These are phyloP conservation scores for Mechanitis messenoides DNA, from an alignment of 2,888 invertebrate genomes.

Conservation along the genomic window DNA sequence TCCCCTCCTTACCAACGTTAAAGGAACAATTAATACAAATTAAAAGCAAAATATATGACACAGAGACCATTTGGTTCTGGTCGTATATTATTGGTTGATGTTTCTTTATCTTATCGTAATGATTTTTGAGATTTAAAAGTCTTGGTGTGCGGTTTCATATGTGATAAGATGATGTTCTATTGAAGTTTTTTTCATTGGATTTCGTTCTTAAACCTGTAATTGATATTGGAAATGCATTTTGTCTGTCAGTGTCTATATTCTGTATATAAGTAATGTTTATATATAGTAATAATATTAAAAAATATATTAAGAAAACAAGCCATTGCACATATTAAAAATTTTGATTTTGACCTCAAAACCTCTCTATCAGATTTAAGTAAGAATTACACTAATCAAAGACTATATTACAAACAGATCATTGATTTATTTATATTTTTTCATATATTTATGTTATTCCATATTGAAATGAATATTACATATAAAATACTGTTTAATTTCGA, in stretches of 20 bases:
- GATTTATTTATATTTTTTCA: no score
- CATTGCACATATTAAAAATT: not conserved
- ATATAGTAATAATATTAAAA: not conserved
- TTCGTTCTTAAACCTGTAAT: slow-evolving; percentile 28
- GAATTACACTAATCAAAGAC: no score
- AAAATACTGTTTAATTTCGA: no score
- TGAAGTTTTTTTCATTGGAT: slow-evolving; percentile 22
- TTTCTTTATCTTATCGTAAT: slow-evolving; percentile 68
- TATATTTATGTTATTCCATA: no score
- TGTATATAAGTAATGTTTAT: not conserved
- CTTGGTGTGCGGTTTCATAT: slow-evolving; percentile 69
- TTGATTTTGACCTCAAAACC: not conserved
- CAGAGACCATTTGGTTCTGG: slow-evolving; percentile 40
- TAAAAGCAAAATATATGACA: slow-evolving; percentile 1
- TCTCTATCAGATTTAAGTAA: no score
- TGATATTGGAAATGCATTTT: slow-evolving; percentile 24
- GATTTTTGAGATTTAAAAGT: slow-evolving; percentile 64
- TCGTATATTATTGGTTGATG: slow-evolving; percentile 38
- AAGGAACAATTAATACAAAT: slow-evolving; percentile 7
- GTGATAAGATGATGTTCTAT: slow-evolving; percentile 37
- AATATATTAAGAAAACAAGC: not conserved
- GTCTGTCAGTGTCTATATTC: slow-evolving; percentile 7
- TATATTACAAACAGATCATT: no score
- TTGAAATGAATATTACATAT: no score
- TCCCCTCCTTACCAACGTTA: slow-evolving; percentile 20